Evolutionary conservation across 1,140 invertebrate species (phyloP).

Genomic region (Bombus vancouverensis): DNA sequence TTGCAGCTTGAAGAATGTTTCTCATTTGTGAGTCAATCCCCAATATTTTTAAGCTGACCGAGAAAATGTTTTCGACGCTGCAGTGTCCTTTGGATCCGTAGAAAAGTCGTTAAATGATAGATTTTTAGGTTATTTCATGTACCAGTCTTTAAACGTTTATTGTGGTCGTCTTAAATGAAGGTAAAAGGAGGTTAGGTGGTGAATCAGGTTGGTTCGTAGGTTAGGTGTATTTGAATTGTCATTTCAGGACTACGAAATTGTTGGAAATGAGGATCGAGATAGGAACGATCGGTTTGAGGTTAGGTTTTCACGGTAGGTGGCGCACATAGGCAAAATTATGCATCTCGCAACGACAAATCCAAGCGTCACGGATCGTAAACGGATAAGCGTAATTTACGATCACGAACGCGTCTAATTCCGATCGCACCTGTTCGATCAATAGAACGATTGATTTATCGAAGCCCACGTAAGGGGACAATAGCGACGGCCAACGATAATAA

Average conservation of each 20-base stretch:
- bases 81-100: too few relatives aligned
- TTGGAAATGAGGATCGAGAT: background rate
- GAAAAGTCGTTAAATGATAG: too few relatives aligned
- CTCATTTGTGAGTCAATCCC: too few relatives aligned
- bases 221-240: background rate
- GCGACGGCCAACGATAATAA: conserved; percentile 52
- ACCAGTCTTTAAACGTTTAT: too few relatives aligned
- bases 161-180: background rate
- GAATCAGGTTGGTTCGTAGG: background rate
- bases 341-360: conserved; percentile 31
- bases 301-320: background rate
- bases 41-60: too few relatives aligned
- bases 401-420: conserved; percentile 59
- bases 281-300: background rate
- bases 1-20: background rate
- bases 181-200: background rate
- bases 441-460: conserved; percentile 55
- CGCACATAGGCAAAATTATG: conserved; percentile 46
- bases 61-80: too few relatives aligned
- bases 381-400: conserved; percentile 61
- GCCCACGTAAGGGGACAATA: conserved; percentile 52
- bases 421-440: conserved; percentile 65
- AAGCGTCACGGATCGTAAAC: conserved; percentile 58
- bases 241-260: background rate
- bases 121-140: too few relatives aligned